These are phyloP conservation scores for Allobates femoralis DNA, from an alignment of 2,797 vertebrate species.

Conservation along the genomic window DNA sequence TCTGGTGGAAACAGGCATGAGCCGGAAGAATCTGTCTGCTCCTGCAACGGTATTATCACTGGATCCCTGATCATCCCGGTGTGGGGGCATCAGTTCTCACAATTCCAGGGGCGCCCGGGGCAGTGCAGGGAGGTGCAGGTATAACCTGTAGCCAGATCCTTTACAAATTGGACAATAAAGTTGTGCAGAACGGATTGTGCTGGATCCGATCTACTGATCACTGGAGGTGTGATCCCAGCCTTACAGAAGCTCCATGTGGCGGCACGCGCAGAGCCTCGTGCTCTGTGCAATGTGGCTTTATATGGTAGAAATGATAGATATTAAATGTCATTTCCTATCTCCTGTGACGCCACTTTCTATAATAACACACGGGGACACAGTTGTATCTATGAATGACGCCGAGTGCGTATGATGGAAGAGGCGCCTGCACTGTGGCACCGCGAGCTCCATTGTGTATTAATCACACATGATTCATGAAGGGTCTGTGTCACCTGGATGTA, in stretches of 20 bases:
- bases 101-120: no score
- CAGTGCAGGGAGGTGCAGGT: no score
- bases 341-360: not conserved
- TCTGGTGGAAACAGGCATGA: no score
- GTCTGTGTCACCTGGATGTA: not conserved
- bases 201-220: no score
- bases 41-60: no score
- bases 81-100: no score
- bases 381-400: not conserved
- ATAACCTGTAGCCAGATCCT: no score
- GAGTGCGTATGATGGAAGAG: not conserved
- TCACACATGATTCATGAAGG: conserved; percentile 3
- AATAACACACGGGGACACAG: not conserved
- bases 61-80: no score
- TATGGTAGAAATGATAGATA: not conserved
- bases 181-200: no score
- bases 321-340: not conserved
- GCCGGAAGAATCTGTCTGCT: no score
- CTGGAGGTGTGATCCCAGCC: no score
- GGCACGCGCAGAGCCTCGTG: not conserved
- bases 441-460: not conserved
- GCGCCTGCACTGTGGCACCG: not conserved
- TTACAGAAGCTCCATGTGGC: not conserved
- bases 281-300: not conserved
- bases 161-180: no score